Evolutionary conservation across 2,888 invertebrate genomes (phyloP), one percentile per base, ranked within the genome.

Genomic region (Drosophila testacea): DNA sequence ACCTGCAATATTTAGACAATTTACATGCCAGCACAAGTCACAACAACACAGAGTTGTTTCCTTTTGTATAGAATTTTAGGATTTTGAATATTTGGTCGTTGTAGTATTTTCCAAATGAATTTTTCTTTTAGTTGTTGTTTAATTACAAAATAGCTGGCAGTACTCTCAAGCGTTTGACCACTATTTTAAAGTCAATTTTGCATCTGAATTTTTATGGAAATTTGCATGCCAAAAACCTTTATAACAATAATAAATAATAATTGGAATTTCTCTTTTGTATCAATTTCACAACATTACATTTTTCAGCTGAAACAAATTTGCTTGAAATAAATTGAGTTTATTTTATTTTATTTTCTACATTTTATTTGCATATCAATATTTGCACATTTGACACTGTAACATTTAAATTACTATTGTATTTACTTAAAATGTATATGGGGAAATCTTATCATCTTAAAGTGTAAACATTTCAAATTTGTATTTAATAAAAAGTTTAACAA

Each of bases 1-100:
- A 62, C 39, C 61, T 59, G 68, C 71, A 69, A 72, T 82, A 67
- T 67, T 78, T 41, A 38, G 34, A 66, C 57, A 79, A 74, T 75
- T 84, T 75, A 61, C 81, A 78, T 32, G 32, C 9, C 32, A 32
- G 7, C 32, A 47, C 30, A 28, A 22, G 22, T 22, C 28, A 30
- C 42, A 48, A 44, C 56, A 51, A 48, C 28, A 52, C 47, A 41
- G 28, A 36, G 16, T 6, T 56, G 6, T 4, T 22, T 22, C 22
- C 44, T 38, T 70, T 55, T 60, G 46, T 81, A 69, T 87, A 63
- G 70, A 72, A 70, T 68, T 72, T 66, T 56, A 34, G 55, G 38
- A 41, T 63, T 22, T 44, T 39, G 34, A 7, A 34, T 48, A 62
- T 50, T 34, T 41, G 54, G 10, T 4, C 39, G n/a, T n/a, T 32